Percentiles rank a stretch among this genome's conserved stretches.
phyloP scores from a whole-genome alignment of 2,797 vertebrate species.

The Coracias cyanogaster region DNA sequence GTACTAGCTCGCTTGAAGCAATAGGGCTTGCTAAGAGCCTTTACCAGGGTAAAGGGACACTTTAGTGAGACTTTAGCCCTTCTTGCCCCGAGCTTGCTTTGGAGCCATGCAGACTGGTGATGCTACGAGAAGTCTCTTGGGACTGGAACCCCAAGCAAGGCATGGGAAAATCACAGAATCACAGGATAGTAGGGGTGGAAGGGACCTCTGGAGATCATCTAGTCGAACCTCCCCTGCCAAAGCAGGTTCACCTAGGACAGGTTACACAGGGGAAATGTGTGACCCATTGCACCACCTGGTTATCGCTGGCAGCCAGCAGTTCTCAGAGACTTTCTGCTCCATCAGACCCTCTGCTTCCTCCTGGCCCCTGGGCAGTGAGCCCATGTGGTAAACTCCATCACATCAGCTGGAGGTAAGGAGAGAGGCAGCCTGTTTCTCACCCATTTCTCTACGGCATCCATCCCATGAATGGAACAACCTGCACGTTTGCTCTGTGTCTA shows the following conservation, averaged over 20 bases:
- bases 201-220: too few species aligned
- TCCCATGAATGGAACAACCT: neutral
- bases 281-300: neutral
- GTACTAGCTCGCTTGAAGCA: neutral
- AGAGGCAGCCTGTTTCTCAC: neutral
- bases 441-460: accelerated
- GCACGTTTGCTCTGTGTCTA: neutral
- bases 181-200: too few species aligned
- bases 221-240: too few species aligned
- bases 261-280: neutral
- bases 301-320: neutral
- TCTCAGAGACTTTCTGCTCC: neutral
- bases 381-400: neutral
- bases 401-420: neutral
- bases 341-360: neutral
- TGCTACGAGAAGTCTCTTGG: accelerated
- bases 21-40: neutral
- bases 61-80: neutral
- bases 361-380: neutral
- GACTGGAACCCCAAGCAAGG: neutral
- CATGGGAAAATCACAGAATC: too few species aligned
- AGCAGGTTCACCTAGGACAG: too few species aligned
- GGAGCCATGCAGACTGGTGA: neutral
- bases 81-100: neutral
- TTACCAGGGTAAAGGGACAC: neutral